Conservation (phyloP, 2,797 vertebrate species). For the Malurus splendens region DNA sequence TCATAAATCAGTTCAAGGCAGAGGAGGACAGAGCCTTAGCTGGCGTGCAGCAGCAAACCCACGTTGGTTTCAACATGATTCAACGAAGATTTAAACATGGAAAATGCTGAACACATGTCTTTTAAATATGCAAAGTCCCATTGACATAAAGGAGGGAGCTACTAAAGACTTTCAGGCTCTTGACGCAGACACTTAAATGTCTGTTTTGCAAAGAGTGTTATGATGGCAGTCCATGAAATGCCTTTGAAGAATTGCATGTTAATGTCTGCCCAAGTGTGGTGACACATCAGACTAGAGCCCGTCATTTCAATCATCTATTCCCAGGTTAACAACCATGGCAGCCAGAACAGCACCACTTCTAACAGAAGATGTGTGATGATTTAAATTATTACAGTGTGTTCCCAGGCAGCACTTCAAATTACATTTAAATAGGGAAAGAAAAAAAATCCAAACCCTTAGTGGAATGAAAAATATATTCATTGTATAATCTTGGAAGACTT, state of each 20-base stretch:
- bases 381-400: slow-evolving; percentile 22
- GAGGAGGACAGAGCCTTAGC: not conserved
- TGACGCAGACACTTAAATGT: not conserved
- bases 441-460: not conserved
- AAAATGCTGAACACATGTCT: not conserved
- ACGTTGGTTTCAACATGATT: not conserved
- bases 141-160: not conserved
- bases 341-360: not conserved
- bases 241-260: not conserved
- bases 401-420: slow-evolving; percentile 40
- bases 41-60: not conserved
- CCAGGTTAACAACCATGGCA: not conserved
- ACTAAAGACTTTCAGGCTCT: not conserved
- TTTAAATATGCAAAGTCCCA: not conserved
- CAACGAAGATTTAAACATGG: not conserved
- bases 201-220: not conserved
- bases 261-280: not conserved
- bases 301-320: not conserved
- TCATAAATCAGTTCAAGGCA: not conserved
- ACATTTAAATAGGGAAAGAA: not conserved
- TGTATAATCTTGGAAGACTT: slow-evolving; percentile 42
- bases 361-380: not conserved
- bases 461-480: slow-evolving; percentile 40
- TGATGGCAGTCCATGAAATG: not conserved
- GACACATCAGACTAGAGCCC: not conserved